Evolutionary conservation across 1,140 invertebrate genomes (phyloP).

Genomic region (Dufourea novaeangliae): DNA sequence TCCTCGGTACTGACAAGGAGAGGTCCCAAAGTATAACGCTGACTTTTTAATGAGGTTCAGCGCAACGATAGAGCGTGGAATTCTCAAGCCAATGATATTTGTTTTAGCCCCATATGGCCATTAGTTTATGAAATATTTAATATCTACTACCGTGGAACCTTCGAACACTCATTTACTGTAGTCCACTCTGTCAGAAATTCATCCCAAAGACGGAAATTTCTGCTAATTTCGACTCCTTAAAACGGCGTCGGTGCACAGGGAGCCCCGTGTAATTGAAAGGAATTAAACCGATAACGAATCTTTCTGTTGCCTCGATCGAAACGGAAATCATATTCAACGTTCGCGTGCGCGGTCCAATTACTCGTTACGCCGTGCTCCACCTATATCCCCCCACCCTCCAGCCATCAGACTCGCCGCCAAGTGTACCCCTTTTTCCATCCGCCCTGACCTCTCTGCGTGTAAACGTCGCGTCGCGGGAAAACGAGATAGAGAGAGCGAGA

Average conservation of each 20-base stretch:
- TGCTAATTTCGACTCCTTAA: not conserved
- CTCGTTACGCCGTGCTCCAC: not conserved
- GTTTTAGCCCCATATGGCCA: too few species aligned
- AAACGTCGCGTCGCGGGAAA: constrained; percentile 3
- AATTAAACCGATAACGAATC: constrained; percentile 22
- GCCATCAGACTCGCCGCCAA: too few species aligned
- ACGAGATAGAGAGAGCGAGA: not conserved
- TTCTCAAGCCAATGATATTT: too few species aligned
- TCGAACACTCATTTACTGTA: constrained; percentile 6
- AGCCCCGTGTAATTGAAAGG: not conserved
- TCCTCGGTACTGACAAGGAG: too few species aligned
- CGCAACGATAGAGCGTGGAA: too few species aligned
- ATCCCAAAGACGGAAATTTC: not conserved
- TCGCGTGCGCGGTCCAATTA: constrained; percentile 31
- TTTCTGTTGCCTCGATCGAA: constrained; percentile 3
- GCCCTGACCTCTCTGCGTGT: not conserved
- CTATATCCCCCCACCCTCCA: too few species aligned
- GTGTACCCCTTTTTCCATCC: not conserved
- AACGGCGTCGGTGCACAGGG: not conserved
- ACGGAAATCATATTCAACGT: constrained; percentile 24
- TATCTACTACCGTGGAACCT: not conserved
- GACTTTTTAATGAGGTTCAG: too few species aligned
- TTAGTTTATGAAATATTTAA: too few species aligned
- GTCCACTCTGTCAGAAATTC: not conserved
- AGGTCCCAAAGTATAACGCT: too few species aligned